Evolutionary conservation across 2,797 vertebrate genomes (phyloP).

Genomic region (Holocentrus rufus): DNA sequence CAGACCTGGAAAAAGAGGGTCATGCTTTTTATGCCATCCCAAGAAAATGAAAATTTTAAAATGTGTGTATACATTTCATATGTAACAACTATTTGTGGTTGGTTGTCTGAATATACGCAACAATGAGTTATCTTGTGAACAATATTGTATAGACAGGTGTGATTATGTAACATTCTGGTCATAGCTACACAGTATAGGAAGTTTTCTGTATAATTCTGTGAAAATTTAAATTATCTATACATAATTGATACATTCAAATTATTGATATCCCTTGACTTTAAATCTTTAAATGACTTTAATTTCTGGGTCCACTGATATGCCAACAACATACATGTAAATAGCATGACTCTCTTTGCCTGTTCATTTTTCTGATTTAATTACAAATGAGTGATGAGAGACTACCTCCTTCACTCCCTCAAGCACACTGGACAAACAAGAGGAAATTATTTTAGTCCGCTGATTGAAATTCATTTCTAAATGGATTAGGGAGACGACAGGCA

Average conservation of each 20-base stretch:
- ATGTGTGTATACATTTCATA: neutral
- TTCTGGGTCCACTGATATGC: neutral
- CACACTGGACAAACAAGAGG: conserved; percentile 59
- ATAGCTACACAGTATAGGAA: neutral
- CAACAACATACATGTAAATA: conserved; percentile 1
- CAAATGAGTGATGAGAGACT: conserved; percentile 51
- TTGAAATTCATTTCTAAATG: conserved; percentile 72
- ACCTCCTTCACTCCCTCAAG: conserved; percentile 60
- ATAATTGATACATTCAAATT: no score
- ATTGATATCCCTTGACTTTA: neutral
- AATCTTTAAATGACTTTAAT: no score
- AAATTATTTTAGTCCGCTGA: conserved; percentile 63
- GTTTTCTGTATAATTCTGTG: neutral
- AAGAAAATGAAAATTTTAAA: no score
- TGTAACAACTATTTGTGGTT: neutral
- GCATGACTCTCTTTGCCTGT: conserved; percentile 21
- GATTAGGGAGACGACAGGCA: conserved; percentile 66
- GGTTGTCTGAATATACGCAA: neutral
- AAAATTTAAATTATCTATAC: no score
- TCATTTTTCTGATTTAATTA: conserved; percentile 58
- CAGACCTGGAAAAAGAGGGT: no score
- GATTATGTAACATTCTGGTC: no score
- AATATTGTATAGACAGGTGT: no score
- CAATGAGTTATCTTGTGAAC: neutral
- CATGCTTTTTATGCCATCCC: no score